phyloP scores from a whole-genome alignment of 2,113 vertebrate species.

The Triplophysa rosa region DNA sequence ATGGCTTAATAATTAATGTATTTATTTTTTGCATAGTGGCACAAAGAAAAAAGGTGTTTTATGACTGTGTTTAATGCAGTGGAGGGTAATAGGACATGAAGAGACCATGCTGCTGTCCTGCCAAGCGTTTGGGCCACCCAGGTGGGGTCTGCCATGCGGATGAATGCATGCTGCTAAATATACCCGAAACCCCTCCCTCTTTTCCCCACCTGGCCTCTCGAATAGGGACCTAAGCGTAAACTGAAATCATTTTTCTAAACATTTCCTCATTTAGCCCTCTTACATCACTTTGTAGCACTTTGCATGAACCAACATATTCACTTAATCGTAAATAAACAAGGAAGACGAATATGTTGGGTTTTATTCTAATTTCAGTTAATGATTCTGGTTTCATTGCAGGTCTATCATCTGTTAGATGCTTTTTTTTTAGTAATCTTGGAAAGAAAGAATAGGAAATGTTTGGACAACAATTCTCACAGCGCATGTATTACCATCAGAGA shows the following conservation, averaged over 20 bases:
- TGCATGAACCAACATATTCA: background rate
- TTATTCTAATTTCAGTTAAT: too few species aligned
- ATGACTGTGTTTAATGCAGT: constrained; percentile 57
- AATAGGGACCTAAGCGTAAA: background rate
- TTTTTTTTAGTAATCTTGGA: too few species aligned
- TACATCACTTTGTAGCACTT: constrained; percentile 10
- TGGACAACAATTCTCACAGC: background rate
- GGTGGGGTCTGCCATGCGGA: constrained; percentile 57
- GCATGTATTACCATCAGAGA: too few species aligned
- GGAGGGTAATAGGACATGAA: constrained; percentile 68
- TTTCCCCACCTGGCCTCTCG: constrained; percentile 27
- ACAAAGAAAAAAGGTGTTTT: constrained; percentile 56
- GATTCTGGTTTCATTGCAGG: too few species aligned
- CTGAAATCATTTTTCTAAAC: constrained; percentile 24
- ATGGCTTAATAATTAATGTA: constrained; percentile 49
- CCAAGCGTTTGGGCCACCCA: constrained; percentile 47
- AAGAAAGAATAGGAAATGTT: background rate
- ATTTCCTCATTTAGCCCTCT: background rate
- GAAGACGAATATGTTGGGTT: too few species aligned
- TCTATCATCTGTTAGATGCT: too few species aligned
- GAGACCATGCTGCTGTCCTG: constrained; percentile 41
- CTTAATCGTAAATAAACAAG: too few species aligned
- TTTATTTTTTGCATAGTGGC: constrained; percentile 64
- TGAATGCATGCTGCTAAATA: constrained; percentile 49
- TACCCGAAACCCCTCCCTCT: constrained; percentile 12